Conservation (phyloP, 1,140 invertebrate genomes). For the Drosophila lowei region DNA sequence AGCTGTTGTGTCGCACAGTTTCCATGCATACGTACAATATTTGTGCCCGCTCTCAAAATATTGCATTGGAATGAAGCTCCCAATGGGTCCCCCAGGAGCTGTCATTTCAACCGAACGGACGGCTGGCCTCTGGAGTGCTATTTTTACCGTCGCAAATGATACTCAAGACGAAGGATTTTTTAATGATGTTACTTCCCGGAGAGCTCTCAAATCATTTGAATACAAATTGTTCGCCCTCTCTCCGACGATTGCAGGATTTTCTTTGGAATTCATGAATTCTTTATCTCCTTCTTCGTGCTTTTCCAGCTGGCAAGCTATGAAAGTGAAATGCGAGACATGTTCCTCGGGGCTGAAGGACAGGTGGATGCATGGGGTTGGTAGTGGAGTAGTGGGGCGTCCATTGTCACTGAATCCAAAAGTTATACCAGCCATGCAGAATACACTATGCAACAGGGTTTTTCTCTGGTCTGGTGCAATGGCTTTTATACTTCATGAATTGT, state of each 20-base stretch:
- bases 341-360: slow-evolving; percentile 22
- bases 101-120: too few species aligned
- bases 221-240: slow-evolving; percentile 55
- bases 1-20: slow-evolving; percentile 9
- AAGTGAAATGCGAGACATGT: slow-evolving; percentile 68
- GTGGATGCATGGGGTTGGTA: not conserved
- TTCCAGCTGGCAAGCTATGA: slow-evolving; percentile 67
- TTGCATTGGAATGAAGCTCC: slow-evolving; percentile 37
- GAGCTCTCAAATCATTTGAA: slow-evolving; percentile 62
- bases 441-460: not conserved
- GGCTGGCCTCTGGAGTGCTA: slow-evolving; percentile 27
- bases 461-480: too few species aligned
- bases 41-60: slow-evolving; percentile 21
- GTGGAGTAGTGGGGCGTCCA: slow-evolving; percentile 13
- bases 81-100: slow-evolving; percentile 22
- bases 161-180: slow-evolving; percentile 48
- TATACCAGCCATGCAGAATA: slow-evolving; percentile 31
- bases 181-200: slow-evolving; percentile 52
- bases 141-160: slow-evolving; percentile 13
- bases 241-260: slow-evolving; percentile 16
- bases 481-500: too few species aligned
- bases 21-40: slow-evolving; percentile 3
- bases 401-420: slow-evolving; percentile 50
- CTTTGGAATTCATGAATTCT: slow-evolving; percentile 64
- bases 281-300: slow-evolving; percentile 44